Conservation (phyloP, 2,888 invertebrate genomes). For the Zaprionus bogoriensis region DNA sequence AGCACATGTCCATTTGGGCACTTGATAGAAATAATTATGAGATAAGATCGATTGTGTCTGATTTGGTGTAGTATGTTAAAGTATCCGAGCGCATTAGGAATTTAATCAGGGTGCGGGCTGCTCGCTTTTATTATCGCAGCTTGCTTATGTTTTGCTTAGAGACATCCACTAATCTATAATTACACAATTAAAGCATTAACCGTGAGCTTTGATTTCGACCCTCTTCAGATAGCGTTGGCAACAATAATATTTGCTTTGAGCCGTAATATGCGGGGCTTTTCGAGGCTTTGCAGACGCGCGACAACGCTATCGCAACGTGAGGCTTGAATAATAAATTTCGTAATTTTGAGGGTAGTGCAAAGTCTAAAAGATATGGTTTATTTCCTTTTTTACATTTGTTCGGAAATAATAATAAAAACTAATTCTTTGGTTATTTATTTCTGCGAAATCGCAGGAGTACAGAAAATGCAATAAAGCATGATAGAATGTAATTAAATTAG, state of each 20-base stretch:
- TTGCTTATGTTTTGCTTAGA: slow-evolving; percentile 6
- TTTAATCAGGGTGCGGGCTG: slow-evolving; percentile 14
- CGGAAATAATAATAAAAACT: neutral
- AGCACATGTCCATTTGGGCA: slow-evolving; percentile 19
- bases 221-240: slow-evolving; percentile 21
- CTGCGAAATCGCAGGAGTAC: neutral
- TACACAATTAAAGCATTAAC: slow-evolving; percentile 46
- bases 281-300: neutral
- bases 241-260: slow-evolving; percentile 21
- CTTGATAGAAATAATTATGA: slow-evolving; percentile 5
- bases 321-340: slow-evolving; percentile 5
- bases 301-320: neutral
- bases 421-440: neutral
- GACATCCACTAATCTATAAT: slow-evolving; percentile 51
- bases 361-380: neutral
- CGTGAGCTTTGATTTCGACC: slow-evolving; percentile 52
- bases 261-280: neutral
- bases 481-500: neutral
- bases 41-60: slow-evolving; percentile 29
- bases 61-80: slow-evolving; percentile 9
- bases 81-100: slow-evolving; percentile 31
- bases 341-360: slow-evolving; percentile 5
- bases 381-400: neutral
- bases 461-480: neutral
- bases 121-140: slow-evolving; percentile 39